Conservation (phyloP, 1,140 invertebrate genomes). For the Teleogryllus occipitalis region DNA sequence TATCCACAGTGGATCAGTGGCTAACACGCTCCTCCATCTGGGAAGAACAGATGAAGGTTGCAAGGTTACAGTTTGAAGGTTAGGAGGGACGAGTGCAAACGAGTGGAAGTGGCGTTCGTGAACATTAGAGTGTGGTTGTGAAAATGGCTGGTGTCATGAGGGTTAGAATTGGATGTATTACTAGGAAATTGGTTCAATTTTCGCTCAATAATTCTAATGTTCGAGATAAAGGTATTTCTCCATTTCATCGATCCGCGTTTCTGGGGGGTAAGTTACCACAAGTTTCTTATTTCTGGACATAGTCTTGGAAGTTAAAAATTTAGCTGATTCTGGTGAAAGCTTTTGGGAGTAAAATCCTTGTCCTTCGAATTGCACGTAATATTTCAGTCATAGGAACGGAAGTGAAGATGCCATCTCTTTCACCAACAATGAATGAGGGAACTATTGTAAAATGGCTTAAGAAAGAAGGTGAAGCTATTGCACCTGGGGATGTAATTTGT, state of each 20-base stretch:
- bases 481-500: conserved; percentile 49
- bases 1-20: no score
- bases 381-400: conserved; percentile 23
- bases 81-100: neutral
- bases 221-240: conserved; percentile 6
- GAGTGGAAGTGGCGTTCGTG: no score
- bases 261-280: conserved; percentile 9
- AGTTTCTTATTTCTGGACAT: neutral
- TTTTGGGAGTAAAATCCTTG: neutral
- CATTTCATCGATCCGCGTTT: conserved; percentile 17
- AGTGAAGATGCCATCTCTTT: conserved; percentile 49
- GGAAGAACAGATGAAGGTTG: neutral
- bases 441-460: conserved; percentile 54
- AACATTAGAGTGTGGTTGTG: neutral
- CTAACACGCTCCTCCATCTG: neutral
- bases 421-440: conserved; percentile 54
- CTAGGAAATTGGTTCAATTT: conserved; percentile 11
- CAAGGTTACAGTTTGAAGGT: neutral
- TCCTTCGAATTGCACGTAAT: neutral
- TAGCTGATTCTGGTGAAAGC: neutral
- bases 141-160: conserved; percentile 19
- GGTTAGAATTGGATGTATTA: conserved; percentile 11
- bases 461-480: conserved; percentile 48
- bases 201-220: neutral
- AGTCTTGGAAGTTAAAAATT: neutral